Base-by-base conservation (phyloP, 2,888 invertebrate species). In the Drosophila pseudotakahashii region DNA sequence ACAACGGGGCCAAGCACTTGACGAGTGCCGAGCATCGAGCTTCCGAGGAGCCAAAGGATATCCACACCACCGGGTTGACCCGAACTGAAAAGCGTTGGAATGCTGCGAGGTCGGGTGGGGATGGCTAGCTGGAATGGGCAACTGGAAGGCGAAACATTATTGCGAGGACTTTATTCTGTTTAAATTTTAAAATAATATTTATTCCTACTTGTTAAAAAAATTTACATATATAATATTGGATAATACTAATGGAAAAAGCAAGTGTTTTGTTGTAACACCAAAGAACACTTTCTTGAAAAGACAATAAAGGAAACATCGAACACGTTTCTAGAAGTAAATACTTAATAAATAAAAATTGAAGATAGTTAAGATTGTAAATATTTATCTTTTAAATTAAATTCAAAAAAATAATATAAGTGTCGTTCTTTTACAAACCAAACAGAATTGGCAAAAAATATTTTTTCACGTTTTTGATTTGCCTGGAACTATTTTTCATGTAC, bases 1-100 rank as follows among this genome's bases (percentile, higher is more conserved):
- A 77, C 87, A 79, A 72, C 75, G 58, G 51, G 51, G 64, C 66
- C 54, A 67, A 71, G 70, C 78, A 81, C 71, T 85, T 85, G 85
- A 85, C 77, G 58, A 67, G 64, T 75, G 47, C 36, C 64, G 60
- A 60, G 58, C 47, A 39, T 39, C 39, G 39, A 39, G 23, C 23
- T 7, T 42, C 26, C 39, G 55, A 39, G 45, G 51, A 51, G 34
- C 50, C 51, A 51, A 42, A 32, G 30, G 50, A 37, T 34, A 23
- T 42, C 23, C 52, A 41, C 41, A 14, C 11, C 19, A 48, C 48
- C 41, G 41, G 32, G 58, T 50, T 51, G 59, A 50, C 59, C 50
- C 59, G 30, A 50, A 14, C 36, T 7, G 9, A 57, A 23, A 44
- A 42, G 58, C 14, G 50, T 32, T 45, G 51, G 50, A 59, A 64